Conservation (phyloP, 1,140 invertebrate genomes). For the Cydia strobilella region DNA sequence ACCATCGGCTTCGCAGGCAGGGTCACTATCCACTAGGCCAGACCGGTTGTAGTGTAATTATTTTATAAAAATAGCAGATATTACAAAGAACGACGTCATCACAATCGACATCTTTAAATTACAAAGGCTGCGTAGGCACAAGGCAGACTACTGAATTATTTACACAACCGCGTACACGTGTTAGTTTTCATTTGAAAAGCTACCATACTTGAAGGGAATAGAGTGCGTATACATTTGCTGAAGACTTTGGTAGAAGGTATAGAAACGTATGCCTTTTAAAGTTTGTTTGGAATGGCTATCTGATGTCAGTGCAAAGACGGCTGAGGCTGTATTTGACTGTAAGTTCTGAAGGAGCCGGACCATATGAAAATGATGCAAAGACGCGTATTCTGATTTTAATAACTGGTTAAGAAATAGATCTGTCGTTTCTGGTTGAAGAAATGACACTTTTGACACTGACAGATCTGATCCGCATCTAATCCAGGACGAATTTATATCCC, state of each 20-base stretch:
- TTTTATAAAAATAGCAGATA: too few species aligned
- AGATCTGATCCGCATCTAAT: too few species aligned
- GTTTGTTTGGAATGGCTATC: conserved; percentile 1
- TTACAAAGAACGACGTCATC: background rate
- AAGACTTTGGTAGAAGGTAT: background rate
- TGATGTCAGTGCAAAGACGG: conserved; percentile 10
- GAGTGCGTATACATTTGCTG: background rate
- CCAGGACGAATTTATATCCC: too few species aligned
- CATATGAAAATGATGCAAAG: too few species aligned
- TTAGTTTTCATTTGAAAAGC: background rate
- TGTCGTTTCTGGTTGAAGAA: too few species aligned
- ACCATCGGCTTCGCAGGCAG: too few species aligned
- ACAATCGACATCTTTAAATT: background rate
- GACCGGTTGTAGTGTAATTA: too few species aligned
- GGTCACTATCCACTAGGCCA: too few species aligned
- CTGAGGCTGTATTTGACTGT: conserved; percentile 1
- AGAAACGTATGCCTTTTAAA: background rate
- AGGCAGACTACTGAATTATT: background rate
- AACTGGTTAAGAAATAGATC: too few species aligned
- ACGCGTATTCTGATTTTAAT: too few species aligned
- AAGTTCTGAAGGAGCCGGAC: background rate
- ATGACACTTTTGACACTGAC: too few species aligned
- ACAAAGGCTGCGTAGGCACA: background rate
- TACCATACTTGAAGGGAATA: background rate
- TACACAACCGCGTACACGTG: background rate